These are phyloP conservation scores for Cryptosula pallasiana DNA, from an alignment of 2,888 invertebrate genomes.

Conservation along the genomic window DNA sequence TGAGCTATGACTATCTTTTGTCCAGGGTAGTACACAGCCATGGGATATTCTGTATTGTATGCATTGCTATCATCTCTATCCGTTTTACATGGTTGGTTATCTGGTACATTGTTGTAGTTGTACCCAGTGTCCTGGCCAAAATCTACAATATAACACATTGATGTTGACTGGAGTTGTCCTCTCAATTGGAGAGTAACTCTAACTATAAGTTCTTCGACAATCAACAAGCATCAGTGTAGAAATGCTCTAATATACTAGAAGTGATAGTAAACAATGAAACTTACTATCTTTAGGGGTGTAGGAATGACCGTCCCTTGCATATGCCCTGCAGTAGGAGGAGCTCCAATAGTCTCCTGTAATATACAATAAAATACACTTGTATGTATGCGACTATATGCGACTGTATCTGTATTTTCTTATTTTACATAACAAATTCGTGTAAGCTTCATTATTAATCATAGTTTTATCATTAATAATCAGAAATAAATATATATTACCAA, in stretches of 20 bases:
- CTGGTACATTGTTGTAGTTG: slow-evolving; percentile 22
- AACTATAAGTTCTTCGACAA: too few species aligned
- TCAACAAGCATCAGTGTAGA: too few species aligned
- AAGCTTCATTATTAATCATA: too few species aligned
- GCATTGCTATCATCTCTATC: slow-evolving; percentile 24
- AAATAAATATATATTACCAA: too few species aligned
- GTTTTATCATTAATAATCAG: too few species aligned
- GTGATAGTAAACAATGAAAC: too few species aligned
- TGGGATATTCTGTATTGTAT: slow-evolving; percentile 26
- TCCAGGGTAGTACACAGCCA: slow-evolving; percentile 28
- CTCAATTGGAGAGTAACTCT: too few species aligned
- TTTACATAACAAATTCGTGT: too few species aligned
- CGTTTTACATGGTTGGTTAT: slow-evolving; percentile 26
- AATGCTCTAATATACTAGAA: too few species aligned
- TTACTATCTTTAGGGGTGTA: slow-evolving; percentile 19
- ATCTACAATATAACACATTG: slow-evolving; percentile 4
- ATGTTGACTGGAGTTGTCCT: too few species aligned
- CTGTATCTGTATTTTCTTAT: too few species aligned
- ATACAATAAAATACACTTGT: neutral
- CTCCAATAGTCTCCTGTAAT: slow-evolving; percentile 25
- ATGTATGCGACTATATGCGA: too few species aligned
- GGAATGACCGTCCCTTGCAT: slow-evolving; percentile 12
- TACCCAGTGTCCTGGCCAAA: slow-evolving; percentile 29
- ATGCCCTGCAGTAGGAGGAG: slow-evolving; percentile 18
- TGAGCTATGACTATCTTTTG: slow-evolving; percentile 28